A percentile compares a stretch with the other conserved stretches of the same genome.
Conservation (phyloP, 2,113 vertebrate genomes). For the Triplophysa dalaica region DNA sequence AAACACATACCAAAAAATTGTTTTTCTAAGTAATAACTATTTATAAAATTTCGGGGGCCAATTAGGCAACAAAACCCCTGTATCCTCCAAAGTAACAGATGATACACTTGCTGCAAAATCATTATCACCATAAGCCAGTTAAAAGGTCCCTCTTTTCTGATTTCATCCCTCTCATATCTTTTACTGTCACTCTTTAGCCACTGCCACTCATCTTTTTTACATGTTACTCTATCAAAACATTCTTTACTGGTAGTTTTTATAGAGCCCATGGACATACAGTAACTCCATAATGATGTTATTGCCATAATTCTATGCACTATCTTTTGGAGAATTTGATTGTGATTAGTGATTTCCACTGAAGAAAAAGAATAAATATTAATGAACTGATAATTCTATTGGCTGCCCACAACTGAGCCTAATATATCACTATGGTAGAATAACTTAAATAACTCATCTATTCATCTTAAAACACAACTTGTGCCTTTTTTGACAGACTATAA, state of each 20-base stretch:
- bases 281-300: constrained; percentile 2
- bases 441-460: constrained; percentile 38
- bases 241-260: background rate
- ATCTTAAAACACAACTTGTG: background rate
- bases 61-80: constrained; percentile 25
- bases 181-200: constrained; percentile 1
- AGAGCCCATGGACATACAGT: background rate
- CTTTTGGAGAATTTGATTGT: constrained; percentile 35
- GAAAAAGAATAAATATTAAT: constrained; percentile 41
- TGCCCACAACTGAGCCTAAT: constrained; percentile 54
- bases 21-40: constrained; percentile 34
- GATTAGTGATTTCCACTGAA: constrained; percentile 12
- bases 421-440: constrained; percentile 38
- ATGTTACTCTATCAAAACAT: background rate
- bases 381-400: constrained; percentile 41
- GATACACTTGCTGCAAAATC: constrained; percentile 38
- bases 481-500: background rate
- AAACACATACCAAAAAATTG: constrained; percentile 40
- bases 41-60: constrained; percentile 11
- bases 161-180: constrained; percentile 33
- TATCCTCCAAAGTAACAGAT: constrained; percentile 53
- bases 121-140: constrained; percentile 54
- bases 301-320: constrained; percentile 23
- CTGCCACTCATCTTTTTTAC: background rate
- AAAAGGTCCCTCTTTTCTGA: constrained; percentile 53